Evolutionary conservation across 1,140 invertebrate species (phyloP), one percentile per base, ranked within the genome.

Genomic region (Diploscapter pachys): DNA sequence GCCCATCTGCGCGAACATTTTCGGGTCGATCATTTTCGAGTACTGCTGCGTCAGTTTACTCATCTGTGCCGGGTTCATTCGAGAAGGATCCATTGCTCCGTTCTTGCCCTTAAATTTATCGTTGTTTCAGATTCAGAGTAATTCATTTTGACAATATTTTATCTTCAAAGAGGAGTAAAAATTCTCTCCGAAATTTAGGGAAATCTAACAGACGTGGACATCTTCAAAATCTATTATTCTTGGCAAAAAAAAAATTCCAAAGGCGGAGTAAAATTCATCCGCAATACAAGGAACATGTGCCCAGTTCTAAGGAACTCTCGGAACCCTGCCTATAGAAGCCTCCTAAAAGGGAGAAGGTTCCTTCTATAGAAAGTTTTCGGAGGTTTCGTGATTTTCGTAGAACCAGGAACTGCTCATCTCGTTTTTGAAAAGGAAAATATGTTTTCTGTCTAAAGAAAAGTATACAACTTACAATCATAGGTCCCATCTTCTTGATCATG

Each of bases 401-500:
- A 57, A 50, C 52, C 73, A 65, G 13, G 2, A 63, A 63, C 4
- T 63, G 13, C 62, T 49, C 50, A 5, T 63, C 4, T 4, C 11
- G 5, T 49, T 13, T 52, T 56, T 4, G 13, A 61, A 77, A 5
- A 51, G n/a, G 31, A 76, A 76, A 77, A n/a, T 49, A 55, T 11
- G 2, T 11, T 73, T 13, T 63, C 54, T 61, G 48, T 55, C 68
- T 56, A 57, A 6, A n/a, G 51, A 63, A 62, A 4, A 2, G 4
- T n/a, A 49, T 31, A 48, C 50, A 59, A 66, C 63, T 83, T 80
- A 88, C 89, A 89, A 98, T 99, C 68, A 99, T 98, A 67, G 96
- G 96, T 70, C 97, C 97, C 96, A 99, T 99, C 88, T 98, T 98
- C 87, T 99, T 99, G 0, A 99, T 96, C 76, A 99, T 95, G 49